Evolutionary conservation across 2,888 invertebrate genomes (phyloP), one percentile per base, ranked within the genome.

Genomic region (Eustalomyia histrio): DNA sequence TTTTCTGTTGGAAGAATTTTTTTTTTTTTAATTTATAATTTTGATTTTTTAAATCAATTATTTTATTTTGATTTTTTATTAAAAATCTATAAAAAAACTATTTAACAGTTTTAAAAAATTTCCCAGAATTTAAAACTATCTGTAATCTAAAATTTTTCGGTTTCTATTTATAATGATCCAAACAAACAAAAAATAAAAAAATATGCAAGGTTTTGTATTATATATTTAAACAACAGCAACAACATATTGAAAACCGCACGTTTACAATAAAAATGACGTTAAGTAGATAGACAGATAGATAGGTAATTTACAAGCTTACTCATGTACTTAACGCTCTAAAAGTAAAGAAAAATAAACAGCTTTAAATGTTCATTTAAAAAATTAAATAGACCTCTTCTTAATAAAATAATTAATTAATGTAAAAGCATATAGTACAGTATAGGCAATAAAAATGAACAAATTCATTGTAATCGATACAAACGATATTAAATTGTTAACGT

Each of bases 321-420:
- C 69, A 65, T 78, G 73, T 78, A 74, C 63, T 78, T 81, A 81
- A 81, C 81, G 81, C 81, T 81, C 81, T 78, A 78, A 78, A 81
- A 81, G 75, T 71, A 61, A 72, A 71, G 58, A 53, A 75, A 69
- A 50, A 39, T 43, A 55, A 50, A n/a, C 10, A 58, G 50, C 35
- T 58, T 76, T 60, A 53, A 63, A 61, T 68, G 61, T 64, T 21
- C 64, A 55, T 60, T 76, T 61, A 71, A 63, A 72, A 57, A 80
- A 76, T 76, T 72, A 68, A 81, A 61, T 74, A 65, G 69, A 78
- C 69, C 69, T 73, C 67, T 68, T 78, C 76, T 74, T 81, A 52
- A 72, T 65, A 52, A 50, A 74, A 76, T 69, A 76, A 80, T 76
- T 81, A 81, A 55, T 74, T 35, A 61, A 52, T 35, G 55, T 43